phyloP scores from a whole-genome alignment of 2,888 invertebrate species.

The Phyllotreta striolata region DNA sequence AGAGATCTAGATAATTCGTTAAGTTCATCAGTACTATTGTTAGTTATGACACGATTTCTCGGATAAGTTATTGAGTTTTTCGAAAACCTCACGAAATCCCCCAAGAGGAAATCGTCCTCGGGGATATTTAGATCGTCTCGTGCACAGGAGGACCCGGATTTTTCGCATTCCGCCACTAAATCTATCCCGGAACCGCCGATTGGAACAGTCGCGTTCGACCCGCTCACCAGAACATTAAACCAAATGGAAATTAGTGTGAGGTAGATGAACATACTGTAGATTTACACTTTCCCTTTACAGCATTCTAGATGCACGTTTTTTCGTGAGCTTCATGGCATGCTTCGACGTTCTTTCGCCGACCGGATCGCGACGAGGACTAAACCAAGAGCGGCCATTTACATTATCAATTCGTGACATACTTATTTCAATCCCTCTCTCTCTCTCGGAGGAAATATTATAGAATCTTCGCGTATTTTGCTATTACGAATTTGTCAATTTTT shows the following conservation, averaged over 20 bases:
- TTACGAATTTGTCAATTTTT: slow-evolving; percentile 1
- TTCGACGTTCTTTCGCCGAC: slow-evolving; percentile 52
- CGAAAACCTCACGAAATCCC: slow-evolving; percentile 65
- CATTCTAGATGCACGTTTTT: slow-evolving; percentile 27
- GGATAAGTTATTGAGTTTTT: slow-evolving; percentile 52
- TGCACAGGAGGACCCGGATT: slow-evolving; percentile 78
- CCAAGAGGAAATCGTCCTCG: slow-evolving; percentile 67
- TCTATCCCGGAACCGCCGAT: slow-evolving; percentile 65
- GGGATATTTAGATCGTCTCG: slow-evolving; percentile 77
- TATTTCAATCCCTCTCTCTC: slow-evolving; percentile 34
- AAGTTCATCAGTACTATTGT: slow-evolving; percentile 50
- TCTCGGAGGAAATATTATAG: background rate
- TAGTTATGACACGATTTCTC: slow-evolving; percentile 58
- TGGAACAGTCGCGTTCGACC: slow-evolving; percentile 53
- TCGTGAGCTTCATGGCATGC: slow-evolving; percentile 56
- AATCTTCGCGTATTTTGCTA: background rate
- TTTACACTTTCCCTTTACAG: slow-evolving; percentile 35
- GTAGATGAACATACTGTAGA: slow-evolving; percentile 40
- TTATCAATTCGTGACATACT: slow-evolving; percentile 60
- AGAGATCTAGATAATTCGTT: slow-evolving; percentile 73
- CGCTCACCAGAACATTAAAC: slow-evolving; percentile 39
- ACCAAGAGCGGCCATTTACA: slow-evolving; percentile 49
- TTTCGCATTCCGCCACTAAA: slow-evolving; percentile 74
- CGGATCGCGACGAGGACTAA: slow-evolving; percentile 54
- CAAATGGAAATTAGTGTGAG: slow-evolving; percentile 33